Conservation (phyloP, 2,797 vertebrate species). For the Gallinago stenura region DNA sequence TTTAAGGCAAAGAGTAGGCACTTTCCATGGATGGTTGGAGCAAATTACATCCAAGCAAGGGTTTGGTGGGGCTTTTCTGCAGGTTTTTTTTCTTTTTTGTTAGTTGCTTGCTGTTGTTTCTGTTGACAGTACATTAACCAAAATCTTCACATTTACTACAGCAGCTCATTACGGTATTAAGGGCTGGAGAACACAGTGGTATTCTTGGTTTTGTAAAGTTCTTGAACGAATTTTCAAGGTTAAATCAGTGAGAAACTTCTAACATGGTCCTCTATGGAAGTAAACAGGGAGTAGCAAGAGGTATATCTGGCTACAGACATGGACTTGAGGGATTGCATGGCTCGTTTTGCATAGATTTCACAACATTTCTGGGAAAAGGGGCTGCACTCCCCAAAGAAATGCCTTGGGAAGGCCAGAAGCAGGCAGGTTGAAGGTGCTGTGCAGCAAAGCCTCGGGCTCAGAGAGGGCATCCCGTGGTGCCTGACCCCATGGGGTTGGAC, state of each 20-base stretch:
- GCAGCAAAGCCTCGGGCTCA: fast-evolving
- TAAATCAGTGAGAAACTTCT: neutral
- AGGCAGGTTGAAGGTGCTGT: neutral
- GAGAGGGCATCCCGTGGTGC: neutral
- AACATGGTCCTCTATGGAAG: neutral
- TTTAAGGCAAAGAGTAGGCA: neutral
- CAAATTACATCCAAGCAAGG: neutral
- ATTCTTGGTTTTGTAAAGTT: neutral
- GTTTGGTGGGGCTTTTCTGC: neutral
- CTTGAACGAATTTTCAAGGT: neutral
- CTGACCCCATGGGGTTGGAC: fast-evolving
- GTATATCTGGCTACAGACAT: neutral
- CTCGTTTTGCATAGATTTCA: neutral
- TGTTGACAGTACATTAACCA: neutral
- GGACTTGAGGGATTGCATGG: neutral
- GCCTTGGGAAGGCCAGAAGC: neutral
- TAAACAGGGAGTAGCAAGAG: neutral
- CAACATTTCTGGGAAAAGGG: neutral
- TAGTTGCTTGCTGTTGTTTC: neutral
- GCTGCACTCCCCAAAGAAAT: neutral
- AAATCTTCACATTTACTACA: neutral
- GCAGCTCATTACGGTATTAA: neutral
- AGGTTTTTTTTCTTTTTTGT: neutral
- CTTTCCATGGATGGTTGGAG: neutral
- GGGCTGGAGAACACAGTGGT: neutral